These are phyloP conservation scores for Meriones unguiculatus DNA, from an alignment of 2,113 vertebrate genomes.

Conservation along the genomic window DNA sequence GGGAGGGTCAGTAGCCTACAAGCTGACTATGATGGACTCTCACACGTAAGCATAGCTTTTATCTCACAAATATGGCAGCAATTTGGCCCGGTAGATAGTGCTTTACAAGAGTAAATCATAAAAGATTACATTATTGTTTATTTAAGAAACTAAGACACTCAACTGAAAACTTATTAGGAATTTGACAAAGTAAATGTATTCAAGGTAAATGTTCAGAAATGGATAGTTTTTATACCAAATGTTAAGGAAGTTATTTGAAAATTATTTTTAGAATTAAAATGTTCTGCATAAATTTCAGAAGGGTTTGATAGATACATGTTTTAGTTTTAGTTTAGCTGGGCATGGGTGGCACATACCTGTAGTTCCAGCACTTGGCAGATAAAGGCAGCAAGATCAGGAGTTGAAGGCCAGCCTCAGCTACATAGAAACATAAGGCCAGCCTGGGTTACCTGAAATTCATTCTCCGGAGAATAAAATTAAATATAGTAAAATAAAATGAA, in stretches of 20 bases:
- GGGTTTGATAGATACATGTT: not conserved
- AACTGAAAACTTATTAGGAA: constrained; percentile 19
- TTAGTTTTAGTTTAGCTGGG: constrained; percentile 22
- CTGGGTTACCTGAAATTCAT: not conserved
- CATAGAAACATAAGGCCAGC: too few species aligned
- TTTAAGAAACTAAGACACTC: not conserved
- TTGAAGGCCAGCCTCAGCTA: not conserved
- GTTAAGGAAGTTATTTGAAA: not conserved
- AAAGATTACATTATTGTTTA: not conserved
- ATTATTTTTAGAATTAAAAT: not conserved
- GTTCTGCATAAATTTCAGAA: not conserved
- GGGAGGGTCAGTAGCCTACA: not conserved
- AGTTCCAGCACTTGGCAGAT: not conserved
- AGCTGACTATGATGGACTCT: not conserved
- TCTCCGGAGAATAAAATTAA: not conserved
- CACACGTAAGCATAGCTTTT: not conserved
- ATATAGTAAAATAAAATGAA: not conserved
- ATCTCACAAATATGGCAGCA: not conserved
- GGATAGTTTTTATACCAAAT: not conserved
- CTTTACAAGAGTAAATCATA: not conserved
- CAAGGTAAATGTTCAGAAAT: constrained; percentile 32
- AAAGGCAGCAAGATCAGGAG: not conserved
- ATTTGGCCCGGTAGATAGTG: not conserved
- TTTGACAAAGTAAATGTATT: not conserved
- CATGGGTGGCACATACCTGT: not conserved